Percentiles rank a stretch among this genome's conserved stretches.
These are phyloP conservation scores for Nineta flava DNA, from an alignment of 2,888 invertebrate species.

Conservation along the genomic window DNA sequence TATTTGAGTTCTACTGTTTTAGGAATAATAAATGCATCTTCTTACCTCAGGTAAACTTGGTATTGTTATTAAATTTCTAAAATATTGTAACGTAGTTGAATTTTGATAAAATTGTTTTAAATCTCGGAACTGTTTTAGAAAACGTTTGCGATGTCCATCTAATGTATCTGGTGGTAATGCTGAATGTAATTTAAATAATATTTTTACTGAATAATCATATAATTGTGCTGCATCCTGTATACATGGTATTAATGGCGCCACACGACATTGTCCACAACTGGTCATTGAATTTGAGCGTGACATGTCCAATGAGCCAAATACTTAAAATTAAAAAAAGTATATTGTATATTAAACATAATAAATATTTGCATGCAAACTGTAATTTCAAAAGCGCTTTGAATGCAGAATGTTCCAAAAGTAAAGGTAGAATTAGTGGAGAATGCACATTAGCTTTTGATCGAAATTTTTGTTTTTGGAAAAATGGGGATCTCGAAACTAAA, in stretches of 20 bases:
- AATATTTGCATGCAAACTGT: too few relatives aligned
- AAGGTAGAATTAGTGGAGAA: too few relatives aligned
- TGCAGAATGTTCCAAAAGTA: too few relatives aligned
- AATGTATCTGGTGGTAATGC: slow-evolving; percentile 81
- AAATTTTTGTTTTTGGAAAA: too few relatives aligned
- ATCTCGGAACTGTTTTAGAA: slow-evolving; percentile 75
- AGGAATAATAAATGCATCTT: too few relatives aligned
- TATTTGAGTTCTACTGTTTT: too few relatives aligned
- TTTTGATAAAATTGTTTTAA: slow-evolving; percentile 86
- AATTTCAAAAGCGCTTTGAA: too few relatives aligned
- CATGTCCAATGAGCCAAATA: slow-evolving; percentile 86
- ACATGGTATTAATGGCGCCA: slow-evolving; percentile 89
- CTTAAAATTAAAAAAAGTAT: slow-evolving; percentile 31
- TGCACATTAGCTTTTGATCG: too few relatives aligned
- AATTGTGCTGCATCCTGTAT: slow-evolving; percentile 92
- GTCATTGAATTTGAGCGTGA: slow-evolving; percentile 96
- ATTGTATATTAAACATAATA: not conserved
- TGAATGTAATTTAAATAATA: slow-evolving; percentile 88
- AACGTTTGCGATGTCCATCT: slow-evolving; percentile 76
- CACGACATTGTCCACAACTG: slow-evolving; percentile 85
- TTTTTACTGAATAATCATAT: slow-evolving; percentile 92
- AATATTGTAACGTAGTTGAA: slow-evolving; percentile 90
- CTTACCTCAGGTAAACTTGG: slow-evolving; percentile 76
- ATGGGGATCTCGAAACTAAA: too few relatives aligned
- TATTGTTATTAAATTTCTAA: slow-evolving; percentile 85